Base-by-base conservation (phyloP, 2,113 vertebrate species). In the Mus pahari region DNA sequence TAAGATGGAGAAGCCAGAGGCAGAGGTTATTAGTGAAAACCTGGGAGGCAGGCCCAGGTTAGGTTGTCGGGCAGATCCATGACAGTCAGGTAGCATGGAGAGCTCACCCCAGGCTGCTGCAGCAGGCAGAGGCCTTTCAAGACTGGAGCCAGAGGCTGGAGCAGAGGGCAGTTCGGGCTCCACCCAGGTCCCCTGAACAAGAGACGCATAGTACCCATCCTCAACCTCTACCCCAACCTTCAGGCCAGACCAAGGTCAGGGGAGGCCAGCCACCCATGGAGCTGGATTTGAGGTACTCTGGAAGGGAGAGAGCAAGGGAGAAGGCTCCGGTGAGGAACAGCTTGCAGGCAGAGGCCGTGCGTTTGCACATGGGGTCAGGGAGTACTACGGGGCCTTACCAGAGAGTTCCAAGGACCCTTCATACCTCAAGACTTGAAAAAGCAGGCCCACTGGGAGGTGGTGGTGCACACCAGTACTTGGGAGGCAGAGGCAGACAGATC, bases 201-300 rank as follows among this genome's bases (percentile, higher is more conserved):
- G 88, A 93, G 86, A 82, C 9, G 45, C n/a, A 78, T 95, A 96
- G 88, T 96, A 87, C 55, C 12, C 53, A 70, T 87, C n/a, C 78
- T 75, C 91, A 66, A 13, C 81, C 60, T 92, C 93, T n/a, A 70
- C 73, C 87, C 77, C 4, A 6, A 79, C 50, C 90, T 53, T 78
- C 60, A 86, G 92, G 93, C 94, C 93, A 70, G 94, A 75, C 14
- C 36, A 36, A 60, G 89, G 90, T 93, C 90, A 93, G 93, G 45
- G 42, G 28, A 89, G 86, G 97, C 92, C 94, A 96, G 97, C 93
- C 94, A 96, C 94, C 86, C 96, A 89, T n/a, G 92, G 81, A 97
- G 90, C 39, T 68, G 2, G 95, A 96, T 96, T 91, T 82, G 77
- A 68, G 90, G 96, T 82, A 88, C 71, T n/a, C 78, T 48, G 71